Percentiles rank a stretch among this genome's conserved stretches.
Conservation (phyloP, 2,797 vertebrate genomes). For the Thripadectes ignobilis region DNA sequence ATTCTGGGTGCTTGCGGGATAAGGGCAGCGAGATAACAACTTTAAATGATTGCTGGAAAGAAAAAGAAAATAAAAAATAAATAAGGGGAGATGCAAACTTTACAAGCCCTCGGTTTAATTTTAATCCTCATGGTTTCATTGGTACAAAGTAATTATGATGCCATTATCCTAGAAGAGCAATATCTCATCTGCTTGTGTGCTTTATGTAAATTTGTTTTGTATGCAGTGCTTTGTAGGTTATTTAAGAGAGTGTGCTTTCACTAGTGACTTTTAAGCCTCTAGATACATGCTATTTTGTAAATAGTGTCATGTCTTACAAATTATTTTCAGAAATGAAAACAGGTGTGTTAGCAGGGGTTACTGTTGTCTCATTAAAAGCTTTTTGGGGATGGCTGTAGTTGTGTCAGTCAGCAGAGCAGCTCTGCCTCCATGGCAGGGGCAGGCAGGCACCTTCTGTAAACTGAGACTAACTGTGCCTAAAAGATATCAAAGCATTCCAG, state of each 20-base stretch:
- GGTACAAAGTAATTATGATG: neutral
- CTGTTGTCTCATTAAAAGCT: constrained; percentile 11
- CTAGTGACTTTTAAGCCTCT: neutral
- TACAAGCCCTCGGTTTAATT: neutral
- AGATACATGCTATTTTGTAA: neutral
- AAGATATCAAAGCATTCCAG: neutral
- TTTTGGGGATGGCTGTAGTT: neutral
- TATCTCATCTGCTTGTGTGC: neutral
- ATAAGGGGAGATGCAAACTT: neutral
- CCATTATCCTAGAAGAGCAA: neutral
- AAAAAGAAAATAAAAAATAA: neutral
- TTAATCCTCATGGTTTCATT: neutral
- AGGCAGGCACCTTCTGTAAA: neutral
- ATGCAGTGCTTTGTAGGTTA: neutral
- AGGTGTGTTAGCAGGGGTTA: neutral
- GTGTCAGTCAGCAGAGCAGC: constrained; percentile 38
- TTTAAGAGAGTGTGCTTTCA: neutral
- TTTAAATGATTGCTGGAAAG: neutral
- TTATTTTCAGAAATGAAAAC: neutral
- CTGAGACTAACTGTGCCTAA: constrained; percentile 8
- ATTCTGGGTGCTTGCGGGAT: neutral
- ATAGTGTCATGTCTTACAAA: neutral
- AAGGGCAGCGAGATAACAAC: neutral
- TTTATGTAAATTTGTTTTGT: neutral
- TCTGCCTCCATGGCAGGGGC: constrained; percentile 26